Percentiles rank a stretch among this genome's conserved stretches.
These are phyloP conservation scores for Aegotheles bennettii DNA, from an alignment of 2,113 vertebrate genomes.

Conservation along the genomic window DNA sequence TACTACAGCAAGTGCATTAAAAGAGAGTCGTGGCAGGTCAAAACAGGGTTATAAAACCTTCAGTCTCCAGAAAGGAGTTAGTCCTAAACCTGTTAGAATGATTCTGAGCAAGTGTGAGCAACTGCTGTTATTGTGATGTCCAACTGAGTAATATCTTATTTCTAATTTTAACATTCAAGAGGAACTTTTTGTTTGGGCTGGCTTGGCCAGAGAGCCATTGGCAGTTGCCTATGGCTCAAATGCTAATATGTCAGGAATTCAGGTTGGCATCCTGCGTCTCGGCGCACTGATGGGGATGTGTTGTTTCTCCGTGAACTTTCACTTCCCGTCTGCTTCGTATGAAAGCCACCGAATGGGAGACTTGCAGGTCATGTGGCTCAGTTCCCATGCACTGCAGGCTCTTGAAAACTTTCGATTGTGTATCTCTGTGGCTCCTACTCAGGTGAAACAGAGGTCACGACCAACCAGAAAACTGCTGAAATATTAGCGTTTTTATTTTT, in stretches of 20 bases:
- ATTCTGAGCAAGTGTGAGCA: neutral
- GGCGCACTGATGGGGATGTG: neutral
- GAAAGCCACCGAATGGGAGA: neutral
- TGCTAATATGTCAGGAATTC: slow-evolving; percentile 50
- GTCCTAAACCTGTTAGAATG: neutral
- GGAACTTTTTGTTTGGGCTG: slow-evolving; percentile 61
- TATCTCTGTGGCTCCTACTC: neutral
- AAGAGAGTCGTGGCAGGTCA: neutral
- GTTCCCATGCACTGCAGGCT: neutral
- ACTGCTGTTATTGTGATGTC: neutral
- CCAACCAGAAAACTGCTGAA: neutral
- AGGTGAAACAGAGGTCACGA: slow-evolving; percentile 23
- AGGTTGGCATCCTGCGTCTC: slow-evolving; percentile 4
- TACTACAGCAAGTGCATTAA: neutral
- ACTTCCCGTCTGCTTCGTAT: neutral
- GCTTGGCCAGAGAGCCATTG: slow-evolving; percentile 1
- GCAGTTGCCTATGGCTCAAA: neutral
- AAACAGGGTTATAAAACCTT: neutral
- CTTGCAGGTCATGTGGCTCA: neutral
- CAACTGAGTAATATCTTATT: slow-evolving; percentile 26
- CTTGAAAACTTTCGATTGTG: neutral
- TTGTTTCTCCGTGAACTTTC: neutral
- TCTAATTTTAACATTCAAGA: slow-evolving; percentile 49
- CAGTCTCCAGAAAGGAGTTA: neutral
- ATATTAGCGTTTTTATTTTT: neutral